Evolutionary conservation across 2,113 vertebrate genomes (phyloP).

Genomic region (Telmatochromis sp.): DNA sequence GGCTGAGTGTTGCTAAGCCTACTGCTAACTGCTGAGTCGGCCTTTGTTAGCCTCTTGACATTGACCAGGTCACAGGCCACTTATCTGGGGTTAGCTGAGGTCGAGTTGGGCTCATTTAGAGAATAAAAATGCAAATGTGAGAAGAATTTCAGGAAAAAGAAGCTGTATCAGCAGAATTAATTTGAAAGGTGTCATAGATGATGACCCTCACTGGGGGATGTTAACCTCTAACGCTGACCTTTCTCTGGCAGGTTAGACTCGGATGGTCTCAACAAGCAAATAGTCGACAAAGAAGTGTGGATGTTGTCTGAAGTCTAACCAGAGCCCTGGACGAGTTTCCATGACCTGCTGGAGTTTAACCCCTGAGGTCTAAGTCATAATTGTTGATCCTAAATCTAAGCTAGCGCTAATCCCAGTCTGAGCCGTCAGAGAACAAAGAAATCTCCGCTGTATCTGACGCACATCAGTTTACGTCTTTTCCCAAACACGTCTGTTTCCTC

Average conservation of each 20-base stretch:
- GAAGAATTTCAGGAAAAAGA: not conserved
- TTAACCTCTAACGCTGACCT: not conserved
- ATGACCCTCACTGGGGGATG: not conserved
- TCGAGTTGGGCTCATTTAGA: rapidly evolving
- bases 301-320: not conserved
- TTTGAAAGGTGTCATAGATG: not conserved
- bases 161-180: not conserved
- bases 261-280: not conserved
- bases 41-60: not conserved
- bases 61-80: not conserved
- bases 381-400: not conserved
- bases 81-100: rapidly evolving
- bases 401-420: not conserved
- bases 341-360: not conserved
- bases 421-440: not conserved
- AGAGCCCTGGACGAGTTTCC: rapidly evolving
- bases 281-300: not conserved
- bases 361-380: not conserved
- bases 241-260: not conserved
- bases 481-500: not conserved
- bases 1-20: not conserved
- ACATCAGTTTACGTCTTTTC: not conserved
- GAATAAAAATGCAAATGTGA: not conserved
- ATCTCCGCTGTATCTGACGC: not conserved
- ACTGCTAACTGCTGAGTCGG: not conserved